These are phyloP conservation scores for Ammodytes marinus DNA, from an alignment of 2,113 vertebrate species.

Conservation along the genomic window DNA sequence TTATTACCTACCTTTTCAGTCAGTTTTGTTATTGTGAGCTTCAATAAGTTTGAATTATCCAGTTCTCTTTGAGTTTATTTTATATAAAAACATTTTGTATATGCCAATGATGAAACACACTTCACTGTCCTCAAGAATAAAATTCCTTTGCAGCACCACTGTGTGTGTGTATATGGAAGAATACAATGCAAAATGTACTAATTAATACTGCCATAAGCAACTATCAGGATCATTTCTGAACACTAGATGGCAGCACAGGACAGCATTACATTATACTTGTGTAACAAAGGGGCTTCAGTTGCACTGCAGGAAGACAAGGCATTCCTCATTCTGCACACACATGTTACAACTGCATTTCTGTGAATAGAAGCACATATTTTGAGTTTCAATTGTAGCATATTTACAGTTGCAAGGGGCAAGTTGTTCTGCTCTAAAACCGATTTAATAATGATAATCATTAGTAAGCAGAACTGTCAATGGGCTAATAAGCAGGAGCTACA, in stretches of 20 bases:
- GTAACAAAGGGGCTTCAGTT: neutral
- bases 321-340: neutral
- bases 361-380: neutral
- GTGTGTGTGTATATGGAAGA: neutral
- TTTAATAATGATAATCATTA: neutral
- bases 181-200: neutral
- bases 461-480: conserved; percentile 3
- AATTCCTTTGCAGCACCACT: conserved; percentile 28
- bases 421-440: neutral
- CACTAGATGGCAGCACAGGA: conserved; percentile 70
- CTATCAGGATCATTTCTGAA: neutral
- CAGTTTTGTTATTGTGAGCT: conserved; percentile 17
- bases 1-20: neutral
- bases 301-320: neutral
- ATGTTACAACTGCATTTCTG: neutral
- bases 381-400: neutral
- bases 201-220: neutral
- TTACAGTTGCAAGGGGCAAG: neutral
- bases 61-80: neutral
- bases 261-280: neutral
- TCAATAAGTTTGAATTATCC: conserved; percentile 16
- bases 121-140: conserved; percentile 59
- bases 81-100: neutral
- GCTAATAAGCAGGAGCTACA: neutral
- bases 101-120: conserved; percentile 10